Conservation (phyloP, 2,888 invertebrate genomes). For the Sturmia bella region DNA sequence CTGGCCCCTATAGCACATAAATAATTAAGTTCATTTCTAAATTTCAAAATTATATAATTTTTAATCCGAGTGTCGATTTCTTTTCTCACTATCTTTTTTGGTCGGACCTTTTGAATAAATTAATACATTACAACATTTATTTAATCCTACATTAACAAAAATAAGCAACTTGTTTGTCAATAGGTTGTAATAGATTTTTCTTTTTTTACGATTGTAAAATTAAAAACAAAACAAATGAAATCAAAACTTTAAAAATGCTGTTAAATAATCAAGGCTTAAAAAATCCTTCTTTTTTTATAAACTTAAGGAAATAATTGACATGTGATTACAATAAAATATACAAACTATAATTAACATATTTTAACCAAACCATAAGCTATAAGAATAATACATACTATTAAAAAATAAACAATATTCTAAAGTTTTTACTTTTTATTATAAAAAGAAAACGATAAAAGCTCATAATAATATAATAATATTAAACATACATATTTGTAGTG, state of each 20-base stretch:
- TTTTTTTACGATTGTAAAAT: conserved; percentile 50
- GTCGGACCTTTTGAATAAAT: too few species aligned
- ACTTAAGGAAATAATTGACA: conserved; percentile 33
- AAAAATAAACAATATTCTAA: conserved; percentile 39
- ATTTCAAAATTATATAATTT: too few species aligned
- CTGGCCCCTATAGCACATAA: too few species aligned
- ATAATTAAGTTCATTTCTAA: too few species aligned
- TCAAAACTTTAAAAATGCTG: conserved; percentile 53
- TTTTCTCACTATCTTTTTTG: too few species aligned
- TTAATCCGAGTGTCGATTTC: too few species aligned
- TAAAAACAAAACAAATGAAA: conserved; percentile 11
- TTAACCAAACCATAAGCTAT: conserved; percentile 8
- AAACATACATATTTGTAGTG: conserved; percentile 56
- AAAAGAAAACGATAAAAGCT: neutral
- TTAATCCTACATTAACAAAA: too few species aligned
- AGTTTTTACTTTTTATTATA: conserved; percentile 23
- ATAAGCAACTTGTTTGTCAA: conserved; percentile 32
- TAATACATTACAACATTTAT: too few species aligned
- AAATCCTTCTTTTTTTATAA: conserved; percentile 58
- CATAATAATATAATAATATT: conserved; percentile 25
- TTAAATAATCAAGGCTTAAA: conserved; percentile 67
- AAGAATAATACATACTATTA: too few species aligned
- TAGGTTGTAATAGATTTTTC: neutral
- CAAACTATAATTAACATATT: conserved; percentile 40
- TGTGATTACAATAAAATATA: conserved; percentile 59